Conservation (phyloP, 2,113 vertebrate genomes). For the Bubo bubo region DNA sequence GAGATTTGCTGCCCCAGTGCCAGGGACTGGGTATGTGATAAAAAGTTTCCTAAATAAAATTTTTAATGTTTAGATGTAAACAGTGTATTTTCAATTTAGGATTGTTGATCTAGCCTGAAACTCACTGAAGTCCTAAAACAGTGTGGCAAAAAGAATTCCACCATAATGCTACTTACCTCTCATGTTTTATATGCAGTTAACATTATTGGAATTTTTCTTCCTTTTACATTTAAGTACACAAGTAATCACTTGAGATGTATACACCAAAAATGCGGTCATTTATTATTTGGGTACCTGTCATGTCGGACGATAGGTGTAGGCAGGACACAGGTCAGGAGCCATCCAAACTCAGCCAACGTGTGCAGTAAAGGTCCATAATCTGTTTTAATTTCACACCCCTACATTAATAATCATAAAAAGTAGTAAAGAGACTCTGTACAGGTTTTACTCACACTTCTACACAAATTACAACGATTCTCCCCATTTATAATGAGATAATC, state of each 20-base stretch:
- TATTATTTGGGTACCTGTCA: constrained; percentile 83
- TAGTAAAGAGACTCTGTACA: constrained; percentile 36
- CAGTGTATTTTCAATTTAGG: not conserved
- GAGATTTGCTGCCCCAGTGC: not conserved
- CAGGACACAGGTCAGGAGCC: constrained; percentile 93
- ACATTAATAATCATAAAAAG: constrained; percentile 62
- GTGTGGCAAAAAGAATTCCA: not conserved
- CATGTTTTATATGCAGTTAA: not conserved
- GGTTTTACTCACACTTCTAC: not conserved
- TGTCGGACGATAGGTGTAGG: constrained; percentile 91
- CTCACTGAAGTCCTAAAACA: not conserved
- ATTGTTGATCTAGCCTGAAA: not conserved
- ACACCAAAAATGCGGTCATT: not conserved
- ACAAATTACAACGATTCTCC: not conserved
- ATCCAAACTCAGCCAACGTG: constrained; percentile 95
- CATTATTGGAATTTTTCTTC: not conserved
- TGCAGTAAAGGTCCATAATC: constrained; percentile 95
- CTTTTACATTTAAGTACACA: not conserved
- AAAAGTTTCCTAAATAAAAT: not conserved
- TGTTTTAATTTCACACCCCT: constrained; percentile 91
- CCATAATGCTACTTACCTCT: not conserved
- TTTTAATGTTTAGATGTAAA: not conserved
- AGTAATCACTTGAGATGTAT: not conserved
- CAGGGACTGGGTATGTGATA: no score
- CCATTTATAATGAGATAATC: not conserved